Evolutionary conservation across 2,888 invertebrate genomes (phyloP).

Genomic region (Tenthredo mesomela): DNA sequence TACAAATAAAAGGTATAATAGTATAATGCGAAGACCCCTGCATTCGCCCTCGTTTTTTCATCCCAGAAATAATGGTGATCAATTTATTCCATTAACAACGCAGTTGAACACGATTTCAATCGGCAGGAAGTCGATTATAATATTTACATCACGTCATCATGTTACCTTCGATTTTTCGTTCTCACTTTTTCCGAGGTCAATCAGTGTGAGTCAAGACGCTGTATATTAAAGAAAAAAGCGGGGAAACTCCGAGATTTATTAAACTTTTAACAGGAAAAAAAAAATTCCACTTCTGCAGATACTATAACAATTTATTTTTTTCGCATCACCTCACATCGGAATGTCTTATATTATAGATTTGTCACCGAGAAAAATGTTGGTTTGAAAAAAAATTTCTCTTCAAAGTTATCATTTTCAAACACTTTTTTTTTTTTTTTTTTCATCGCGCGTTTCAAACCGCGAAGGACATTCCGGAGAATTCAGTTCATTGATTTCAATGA

Average conservation of each 20-base stretch:
- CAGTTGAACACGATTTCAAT: neutral
- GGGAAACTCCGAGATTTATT: conserved; percentile 7
- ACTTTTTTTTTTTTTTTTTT: neutral
- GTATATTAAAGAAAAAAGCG: neutral
- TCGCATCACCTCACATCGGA: conserved; percentile 2
- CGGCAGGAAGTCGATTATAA: neutral
- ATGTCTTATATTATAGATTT: neutral
- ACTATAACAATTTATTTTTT: conserved; percentile 11
- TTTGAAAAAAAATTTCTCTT: neutral
- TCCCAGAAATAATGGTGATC: conserved; percentile 13
- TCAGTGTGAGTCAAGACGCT: conserved; percentile 2
- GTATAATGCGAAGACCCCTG: neutral
- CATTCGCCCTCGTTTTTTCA: neutral
- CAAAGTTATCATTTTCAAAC: neutral
- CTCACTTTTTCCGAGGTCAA: neutral
- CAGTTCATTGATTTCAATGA: neutral
- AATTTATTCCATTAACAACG: conserved; percentile 26
- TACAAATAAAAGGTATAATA: conserved; percentile 1
- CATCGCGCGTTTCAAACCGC: neutral
- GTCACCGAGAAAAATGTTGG: neutral
- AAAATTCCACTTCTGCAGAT: conserved; percentile 2
- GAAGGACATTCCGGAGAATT: neutral
- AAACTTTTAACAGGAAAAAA: neutral
- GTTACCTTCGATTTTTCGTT: neutral
- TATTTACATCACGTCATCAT: neutral